A percentile compares a stretch with the other conserved stretches of the same genome.
Conservation (phyloP, 2,888 invertebrate species). For the Myopa tessellatipennis region DNA sequence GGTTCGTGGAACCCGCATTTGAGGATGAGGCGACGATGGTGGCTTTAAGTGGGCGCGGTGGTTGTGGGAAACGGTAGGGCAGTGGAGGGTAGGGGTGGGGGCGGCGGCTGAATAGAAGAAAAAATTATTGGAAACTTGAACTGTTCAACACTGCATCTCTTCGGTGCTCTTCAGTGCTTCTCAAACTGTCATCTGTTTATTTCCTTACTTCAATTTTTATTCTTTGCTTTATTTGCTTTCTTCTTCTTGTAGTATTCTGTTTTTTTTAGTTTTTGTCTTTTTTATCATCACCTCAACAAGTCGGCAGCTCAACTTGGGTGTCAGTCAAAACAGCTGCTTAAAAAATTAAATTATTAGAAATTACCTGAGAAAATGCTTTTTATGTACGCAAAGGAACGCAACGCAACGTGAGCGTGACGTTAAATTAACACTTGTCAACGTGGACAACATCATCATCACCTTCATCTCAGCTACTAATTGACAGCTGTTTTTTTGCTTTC, state of each 20-base stretch:
- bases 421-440: slow-evolving; percentile 22
- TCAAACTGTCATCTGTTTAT: background rate
- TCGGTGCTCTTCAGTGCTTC: background rate
- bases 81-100: background rate
- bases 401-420: background rate
- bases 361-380: no score
- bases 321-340: slow-evolving; percentile 13
- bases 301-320: background rate
- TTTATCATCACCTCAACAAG: background rate
- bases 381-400: no score
- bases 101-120: no score
- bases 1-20: slow-evolving; percentile 17
- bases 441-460: no score
- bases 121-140: background rate
- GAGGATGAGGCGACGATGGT: background rate
- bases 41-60: background rate
- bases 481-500: slow-evolving; percentile 4
- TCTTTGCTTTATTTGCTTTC: no score
- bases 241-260: no score
- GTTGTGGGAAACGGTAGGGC: background rate
- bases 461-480: slow-evolving; percentile 3
- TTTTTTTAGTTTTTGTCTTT: no score
- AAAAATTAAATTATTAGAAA: background rate
- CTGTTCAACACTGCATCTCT: background rate
- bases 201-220: no score